Evolutionary conservation across 2,888 invertebrate genomes (phyloP).

Genomic region (Idaea dimidiata): DNA sequence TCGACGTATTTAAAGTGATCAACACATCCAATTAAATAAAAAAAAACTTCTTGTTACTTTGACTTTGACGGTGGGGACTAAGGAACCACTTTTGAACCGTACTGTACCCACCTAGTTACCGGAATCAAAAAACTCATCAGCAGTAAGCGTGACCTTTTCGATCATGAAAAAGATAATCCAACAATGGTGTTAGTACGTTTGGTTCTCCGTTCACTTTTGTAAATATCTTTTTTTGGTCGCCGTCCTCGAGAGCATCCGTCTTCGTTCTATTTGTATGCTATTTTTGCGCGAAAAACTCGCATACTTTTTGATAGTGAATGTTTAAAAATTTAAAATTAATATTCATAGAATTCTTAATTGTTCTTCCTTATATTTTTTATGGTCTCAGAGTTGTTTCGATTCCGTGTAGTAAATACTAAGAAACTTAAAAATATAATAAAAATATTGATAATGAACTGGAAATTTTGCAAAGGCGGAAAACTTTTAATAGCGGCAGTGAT

Average conservation of each 20-base stretch:
- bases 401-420: not conserved
- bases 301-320: not conserved
- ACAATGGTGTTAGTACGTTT: constrained; percentile 46
- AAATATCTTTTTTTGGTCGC: constrained; percentile 42
- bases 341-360: not conserved
- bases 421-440: not conserved
- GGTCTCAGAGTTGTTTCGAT: not conserved
- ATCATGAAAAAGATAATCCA: constrained; percentile 39
- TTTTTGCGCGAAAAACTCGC: not conserved
- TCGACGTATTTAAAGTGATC: no score
- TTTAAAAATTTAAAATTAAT: not conserved
- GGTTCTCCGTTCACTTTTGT: constrained; percentile 50
- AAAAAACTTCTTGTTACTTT: no score
- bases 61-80: not conserved
- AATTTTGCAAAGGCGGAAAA: no score
- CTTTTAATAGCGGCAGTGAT: no score
- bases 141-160: constrained; percentile 40
- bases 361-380: not conserved
- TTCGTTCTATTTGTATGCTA: constrained; percentile 12
- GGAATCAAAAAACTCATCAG: constrained; percentile 40
- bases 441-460: no score
- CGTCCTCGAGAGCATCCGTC: constrained; percentile 54
- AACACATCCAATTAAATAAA: no score
- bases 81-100: not conserved
- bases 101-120: constrained; percentile 18